Percentiles rank a stretch among this genome's conserved stretches.
phyloP scores from a whole-genome alignment of 1,140 invertebrate species.

The Euura saliciscinereae region DNA sequence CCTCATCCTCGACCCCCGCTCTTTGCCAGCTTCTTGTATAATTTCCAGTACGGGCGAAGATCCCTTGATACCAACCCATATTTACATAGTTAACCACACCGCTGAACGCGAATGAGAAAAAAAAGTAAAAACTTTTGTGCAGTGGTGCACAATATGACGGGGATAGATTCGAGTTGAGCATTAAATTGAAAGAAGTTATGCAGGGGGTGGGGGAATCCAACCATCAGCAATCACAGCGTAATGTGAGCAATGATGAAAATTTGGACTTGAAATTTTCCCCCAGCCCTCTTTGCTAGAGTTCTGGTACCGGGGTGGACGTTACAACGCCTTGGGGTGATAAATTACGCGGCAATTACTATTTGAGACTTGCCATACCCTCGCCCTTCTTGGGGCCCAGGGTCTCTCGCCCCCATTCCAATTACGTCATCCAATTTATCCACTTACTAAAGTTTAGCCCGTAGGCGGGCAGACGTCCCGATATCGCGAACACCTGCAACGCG shows the following conservation, averaged over 20 bases:
- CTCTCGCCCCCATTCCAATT: slow-evolving; percentile 30
- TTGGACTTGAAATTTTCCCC: background rate
- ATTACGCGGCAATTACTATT: slow-evolving; percentile 31
- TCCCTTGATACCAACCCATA: no score
- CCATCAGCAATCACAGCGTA: background rate
- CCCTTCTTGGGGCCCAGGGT: slow-evolving; percentile 19
- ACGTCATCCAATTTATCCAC: slow-evolving; percentile 40
- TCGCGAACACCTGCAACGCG: background rate
- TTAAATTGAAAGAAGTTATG: background rate
- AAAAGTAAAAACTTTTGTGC: background rate
- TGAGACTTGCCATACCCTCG: slow-evolving; percentile 25
- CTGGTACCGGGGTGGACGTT: background rate
- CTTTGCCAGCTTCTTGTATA: no score
- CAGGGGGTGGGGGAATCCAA: background rate
- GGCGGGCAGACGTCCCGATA: background rate
- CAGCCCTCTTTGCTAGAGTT: background rate
- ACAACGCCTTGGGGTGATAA: slow-evolving; percentile 1
- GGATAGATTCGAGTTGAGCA: background rate
- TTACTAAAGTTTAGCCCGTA: slow-evolving; percentile 32
- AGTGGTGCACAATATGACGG: no score
- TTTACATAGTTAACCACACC: background rate
- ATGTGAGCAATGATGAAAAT: slow-evolving; percentile 1
- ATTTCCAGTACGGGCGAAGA: no score
- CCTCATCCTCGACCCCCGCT: no score
- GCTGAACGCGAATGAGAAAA: background rate